Evolutionary conservation across 2,113 vertebrate species (phyloP).

Genomic region (Crotalus helleri): DNA sequence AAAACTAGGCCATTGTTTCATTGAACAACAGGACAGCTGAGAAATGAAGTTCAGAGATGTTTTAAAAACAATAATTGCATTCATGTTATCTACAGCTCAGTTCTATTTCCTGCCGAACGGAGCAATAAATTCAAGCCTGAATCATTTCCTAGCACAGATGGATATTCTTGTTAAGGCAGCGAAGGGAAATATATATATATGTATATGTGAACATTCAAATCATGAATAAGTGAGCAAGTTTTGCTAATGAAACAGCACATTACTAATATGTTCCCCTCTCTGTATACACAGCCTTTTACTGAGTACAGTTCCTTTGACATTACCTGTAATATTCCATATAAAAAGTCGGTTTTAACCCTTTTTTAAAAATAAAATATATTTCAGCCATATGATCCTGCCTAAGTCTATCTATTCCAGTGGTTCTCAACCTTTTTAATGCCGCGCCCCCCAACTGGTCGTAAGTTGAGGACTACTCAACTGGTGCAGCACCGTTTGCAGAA

Average conservation of each 20-base stretch:
- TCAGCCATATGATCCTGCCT: background rate
- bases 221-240: background rate
- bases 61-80: background rate
- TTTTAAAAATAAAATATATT: background rate
- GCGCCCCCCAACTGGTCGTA: too few relatives aligned
- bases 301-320: background rate
- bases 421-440: too few relatives aligned
- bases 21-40: background rate
- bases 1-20: slow-evolving; percentile 1
- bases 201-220: background rate
- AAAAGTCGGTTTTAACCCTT: background rate
- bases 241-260: background rate
- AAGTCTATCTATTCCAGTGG: too few relatives aligned
- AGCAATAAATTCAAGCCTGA: slow-evolving; percentile 17
- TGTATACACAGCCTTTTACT: background rate
- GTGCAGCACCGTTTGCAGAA: too few relatives aligned
- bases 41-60: background rate
- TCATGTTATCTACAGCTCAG: background rate
- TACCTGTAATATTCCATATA: background rate
- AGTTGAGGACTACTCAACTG: too few relatives aligned
- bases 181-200: background rate
- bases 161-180: background rate
- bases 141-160: slow-evolving; percentile 17
- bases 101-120: background rate
- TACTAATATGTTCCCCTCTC: background rate